phyloP scores from a whole-genome alignment of 2,113 vertebrate species.

The Xiphophorus hellerii region DNA sequence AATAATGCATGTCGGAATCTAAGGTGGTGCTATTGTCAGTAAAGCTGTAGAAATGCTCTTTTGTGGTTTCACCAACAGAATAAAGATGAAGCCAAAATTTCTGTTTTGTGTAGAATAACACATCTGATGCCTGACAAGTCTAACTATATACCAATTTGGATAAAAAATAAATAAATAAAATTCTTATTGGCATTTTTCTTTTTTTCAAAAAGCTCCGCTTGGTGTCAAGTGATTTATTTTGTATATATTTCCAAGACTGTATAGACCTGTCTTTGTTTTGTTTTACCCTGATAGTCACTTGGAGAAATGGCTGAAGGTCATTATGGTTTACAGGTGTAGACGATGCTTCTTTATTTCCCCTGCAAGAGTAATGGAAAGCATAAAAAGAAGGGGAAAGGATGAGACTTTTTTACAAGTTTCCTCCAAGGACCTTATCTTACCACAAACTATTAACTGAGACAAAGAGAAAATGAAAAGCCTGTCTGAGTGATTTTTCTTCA shows the following conservation, averaged over 20 bases:
- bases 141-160: not conserved
- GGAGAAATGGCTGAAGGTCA: constrained; percentile 65
- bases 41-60: too few relatives aligned
- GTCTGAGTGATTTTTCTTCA: constrained; percentile 25
- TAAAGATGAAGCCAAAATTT: not conserved
- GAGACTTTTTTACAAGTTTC: constrained; percentile 46
- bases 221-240: not conserved
- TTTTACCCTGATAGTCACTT: constrained; percentile 18
- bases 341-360: constrained; percentile 58
- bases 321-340: constrained; percentile 61
- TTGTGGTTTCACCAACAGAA: too few relatives aligned
- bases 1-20: too few relatives aligned
- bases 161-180: not conserved
- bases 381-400: constrained; percentile 58
- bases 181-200: too few relatives aligned
- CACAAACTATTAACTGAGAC: constrained; percentile 45
- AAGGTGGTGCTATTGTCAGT: too few relatives aligned
- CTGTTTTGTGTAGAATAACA: not conserved
- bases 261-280: constrained; percentile 34
- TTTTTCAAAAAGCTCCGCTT: not conserved
- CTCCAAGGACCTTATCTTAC: constrained; percentile 54
- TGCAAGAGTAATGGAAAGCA: constrained; percentile 43
- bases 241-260: not conserved
- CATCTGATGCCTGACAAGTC: too few relatives aligned
- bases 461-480: constrained; percentile 53